Evolutionary conservation across 2,797 vertebrate genomes (phyloP).

Genomic region (Lutjanus campechanus): DNA sequence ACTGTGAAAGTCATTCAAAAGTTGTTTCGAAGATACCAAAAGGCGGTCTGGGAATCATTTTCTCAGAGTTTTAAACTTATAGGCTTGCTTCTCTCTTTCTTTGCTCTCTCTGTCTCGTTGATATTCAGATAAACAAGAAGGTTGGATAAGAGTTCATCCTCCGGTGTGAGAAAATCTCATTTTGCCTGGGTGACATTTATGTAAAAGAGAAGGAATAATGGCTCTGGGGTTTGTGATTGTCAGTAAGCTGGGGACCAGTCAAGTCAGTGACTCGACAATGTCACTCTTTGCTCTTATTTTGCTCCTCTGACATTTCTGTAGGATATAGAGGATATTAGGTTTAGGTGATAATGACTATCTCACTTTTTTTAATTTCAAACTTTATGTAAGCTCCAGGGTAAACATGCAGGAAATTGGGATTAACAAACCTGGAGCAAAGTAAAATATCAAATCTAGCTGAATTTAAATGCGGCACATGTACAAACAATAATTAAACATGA

Average conservation of each 20-base stretch:
- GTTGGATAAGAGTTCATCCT: conserved; percentile 57
- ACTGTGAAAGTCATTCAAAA: conserved; percentile 31
- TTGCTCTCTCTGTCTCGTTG: conserved; percentile 21
- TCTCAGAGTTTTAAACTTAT: conserved; percentile 25
- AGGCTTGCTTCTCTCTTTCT: background rate
- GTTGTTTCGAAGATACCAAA: conserved; percentile 15
- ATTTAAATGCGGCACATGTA: background rate
- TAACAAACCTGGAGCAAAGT: background rate
- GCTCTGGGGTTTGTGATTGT: conserved; percentile 12
- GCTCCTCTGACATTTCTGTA: conserved; percentile 11
- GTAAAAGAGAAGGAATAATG: conserved; percentile 38
- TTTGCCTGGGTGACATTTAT: conserved; percentile 55
- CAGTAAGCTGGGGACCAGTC: background rate
- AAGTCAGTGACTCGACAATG: conserved; percentile 18
- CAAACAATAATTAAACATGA: background rate
- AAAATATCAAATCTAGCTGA: background rate
- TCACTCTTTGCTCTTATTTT: conserved; percentile 6
- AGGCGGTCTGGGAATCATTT: conserved; percentile 11
- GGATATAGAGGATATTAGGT: background rate
- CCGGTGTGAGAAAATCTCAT: conserved; percentile 50
- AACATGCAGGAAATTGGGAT: background rate
- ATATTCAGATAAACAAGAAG: conserved; percentile 50
- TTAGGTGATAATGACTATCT: background rate
- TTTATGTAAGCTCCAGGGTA: background rate
- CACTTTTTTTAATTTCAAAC: background rate